Conservation (phyloP, 2,113 vertebrate species). For the Osmerus mordax region DNA sequence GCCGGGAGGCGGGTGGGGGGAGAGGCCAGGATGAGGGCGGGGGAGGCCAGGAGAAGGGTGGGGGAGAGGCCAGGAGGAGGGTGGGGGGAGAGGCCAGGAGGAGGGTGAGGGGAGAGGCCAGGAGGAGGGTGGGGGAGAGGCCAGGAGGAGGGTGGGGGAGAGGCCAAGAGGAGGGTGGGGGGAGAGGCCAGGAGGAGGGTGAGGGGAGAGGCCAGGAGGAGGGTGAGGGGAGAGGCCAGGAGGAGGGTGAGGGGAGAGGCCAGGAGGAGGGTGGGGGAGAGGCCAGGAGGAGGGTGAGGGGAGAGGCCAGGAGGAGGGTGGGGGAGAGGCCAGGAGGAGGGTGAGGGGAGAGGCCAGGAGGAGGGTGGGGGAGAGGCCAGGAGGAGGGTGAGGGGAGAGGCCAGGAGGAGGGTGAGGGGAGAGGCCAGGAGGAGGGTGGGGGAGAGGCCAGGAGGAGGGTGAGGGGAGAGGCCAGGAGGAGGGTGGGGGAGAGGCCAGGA, state of each 20-base stretch:
- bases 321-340: conserved; percentile 1
- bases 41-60: neutral
- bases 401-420: neutral
- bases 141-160: no score
- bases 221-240: conserved; percentile 11
- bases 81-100: conserved; percentile 8
- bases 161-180: conserved; percentile 10
- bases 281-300: conserved; percentile 30
- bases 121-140: neutral
- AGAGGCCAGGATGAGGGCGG: no score
- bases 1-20: no score
- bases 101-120: neutral
- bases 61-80: neutral
- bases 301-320: no score
- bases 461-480: neutral
- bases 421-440: neutral
- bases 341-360: neutral
- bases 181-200: conserved; percentile 12
- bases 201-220: neutral
- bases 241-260: conserved; percentile 26
- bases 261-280: conserved; percentile 18
- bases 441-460: neutral
- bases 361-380: conserved; percentile 16
- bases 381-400: conserved; percentile 22
- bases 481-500: conserved; percentile 31